Conservation (phyloP, 2,888 invertebrate genomes). For the Eudasyphora cyanicolor region DNA sequence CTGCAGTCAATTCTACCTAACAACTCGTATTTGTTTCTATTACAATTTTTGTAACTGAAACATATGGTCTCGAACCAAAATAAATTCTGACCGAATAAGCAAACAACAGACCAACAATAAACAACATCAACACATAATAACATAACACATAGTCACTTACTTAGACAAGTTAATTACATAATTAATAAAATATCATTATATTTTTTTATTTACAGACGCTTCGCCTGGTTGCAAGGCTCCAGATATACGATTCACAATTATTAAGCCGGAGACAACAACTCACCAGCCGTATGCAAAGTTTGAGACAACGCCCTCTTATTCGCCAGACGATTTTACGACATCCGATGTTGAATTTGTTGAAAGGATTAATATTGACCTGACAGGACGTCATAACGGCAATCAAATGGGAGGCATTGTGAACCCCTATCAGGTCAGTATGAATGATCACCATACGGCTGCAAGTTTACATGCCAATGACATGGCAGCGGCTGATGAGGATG, state of each 20-base stretch:
- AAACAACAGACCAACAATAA: no score
- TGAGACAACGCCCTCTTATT: conserved; percentile 79
- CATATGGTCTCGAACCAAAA: no score
- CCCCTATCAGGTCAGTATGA: conserved; percentile 77
- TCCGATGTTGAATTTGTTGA: conserved; percentile 78
- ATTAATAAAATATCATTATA: no score
- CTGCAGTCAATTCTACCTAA: no score
- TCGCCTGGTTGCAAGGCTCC: conserved; percentile 79
- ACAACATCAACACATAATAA: no score
- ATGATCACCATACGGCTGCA: conserved; percentile 68
- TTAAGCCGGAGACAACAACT: conserved; percentile 77
- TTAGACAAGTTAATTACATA: no score
- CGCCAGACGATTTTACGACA: conserved; percentile 79
- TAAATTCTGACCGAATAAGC: no score
- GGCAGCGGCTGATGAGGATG: conserved; percentile 70
- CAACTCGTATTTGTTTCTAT: no score
- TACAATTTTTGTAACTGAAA: no score
- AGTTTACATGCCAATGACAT: conserved; percentile 66
- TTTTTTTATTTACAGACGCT: conserved; percentile 74
- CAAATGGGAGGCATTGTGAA: conserved; percentile 77
- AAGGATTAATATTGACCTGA: conserved; percentile 74
- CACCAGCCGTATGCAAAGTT: conserved; percentile 79
- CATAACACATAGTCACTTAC: no score
- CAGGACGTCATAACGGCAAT: conserved; percentile 71
- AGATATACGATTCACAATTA: conserved; percentile 78